Percentiles rank a stretch among this genome's conserved stretches.
Conservation (phyloP, 2,888 invertebrate species). For the Stenurella melanura region DNA sequence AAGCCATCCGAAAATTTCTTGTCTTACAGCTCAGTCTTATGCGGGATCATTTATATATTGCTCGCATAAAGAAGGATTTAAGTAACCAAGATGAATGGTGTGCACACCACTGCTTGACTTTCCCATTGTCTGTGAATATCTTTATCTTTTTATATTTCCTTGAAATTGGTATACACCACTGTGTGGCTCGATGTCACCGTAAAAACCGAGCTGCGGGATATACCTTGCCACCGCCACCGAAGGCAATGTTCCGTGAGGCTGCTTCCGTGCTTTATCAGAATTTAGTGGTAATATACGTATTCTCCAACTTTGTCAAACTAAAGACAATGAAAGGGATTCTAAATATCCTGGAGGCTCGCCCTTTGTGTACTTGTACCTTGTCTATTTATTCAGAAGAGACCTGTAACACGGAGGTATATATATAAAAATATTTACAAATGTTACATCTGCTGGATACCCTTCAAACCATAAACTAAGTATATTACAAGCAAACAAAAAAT, state of each 20-base stretch:
- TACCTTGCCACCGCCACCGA: not conserved
- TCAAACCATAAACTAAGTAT: too few relatives aligned
- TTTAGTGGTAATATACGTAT: not conserved
- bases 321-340: not conserved
- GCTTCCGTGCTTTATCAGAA: not conserved
- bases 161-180: slow-evolving; percentile 26
- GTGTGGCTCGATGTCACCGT: not conserved
- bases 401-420: too few relatives aligned
- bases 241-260: not conserved
- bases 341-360: not conserved
- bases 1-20: slow-evolving; percentile 38
- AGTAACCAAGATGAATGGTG: slow-evolving; percentile 42
- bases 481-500: too few relatives aligned
- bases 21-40: slow-evolving; percentile 32
- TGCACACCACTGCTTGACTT: slow-evolving; percentile 36
- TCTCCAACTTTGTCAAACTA: not conserved
- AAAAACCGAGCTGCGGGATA: not conserved
- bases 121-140: slow-evolving; percentile 26
- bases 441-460: too few relatives aligned
- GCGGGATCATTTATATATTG: slow-evolving; percentile 45
- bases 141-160: slow-evolving; percentile 35
- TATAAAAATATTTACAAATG: too few relatives aligned
- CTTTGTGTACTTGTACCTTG: not conserved
- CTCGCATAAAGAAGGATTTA: slow-evolving; percentile 41
- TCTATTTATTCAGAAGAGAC: not conserved